phyloP scores from a whole-genome alignment of 1,140 invertebrate species.

The Megalopta genalis region DNA sequence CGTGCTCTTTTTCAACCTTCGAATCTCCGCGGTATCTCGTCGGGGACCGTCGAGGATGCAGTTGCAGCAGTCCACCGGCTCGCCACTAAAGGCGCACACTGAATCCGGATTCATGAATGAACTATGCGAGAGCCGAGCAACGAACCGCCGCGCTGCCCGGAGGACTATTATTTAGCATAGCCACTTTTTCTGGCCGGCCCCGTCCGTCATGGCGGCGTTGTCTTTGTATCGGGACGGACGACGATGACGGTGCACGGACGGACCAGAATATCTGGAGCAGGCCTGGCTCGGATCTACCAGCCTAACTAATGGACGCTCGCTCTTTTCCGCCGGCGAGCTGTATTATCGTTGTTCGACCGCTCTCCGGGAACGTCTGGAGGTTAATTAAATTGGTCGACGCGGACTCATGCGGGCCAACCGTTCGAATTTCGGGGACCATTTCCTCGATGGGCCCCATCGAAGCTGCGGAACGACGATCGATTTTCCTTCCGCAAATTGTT shows the following conservation, averaged over 20 bases:
- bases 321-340: conserved; percentile 66
- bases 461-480: no score
- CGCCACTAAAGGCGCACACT: conserved; percentile 57
- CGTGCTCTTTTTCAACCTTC: conserved; percentile 28
- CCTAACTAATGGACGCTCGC: conserved; percentile 72
- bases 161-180: conserved; percentile 80
- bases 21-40: neutral
- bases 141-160: conserved; percentile 41
- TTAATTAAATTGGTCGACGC: conserved; percentile 38
- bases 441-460: no score
- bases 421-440: no score
- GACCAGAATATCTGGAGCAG: conserved; percentile 67
- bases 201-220: conserved; percentile 68
- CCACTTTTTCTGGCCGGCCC: conserved; percentile 70
- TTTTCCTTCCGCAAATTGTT: no score
- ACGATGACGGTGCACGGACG: conserved; percentile 77
- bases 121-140: conserved; percentile 66
- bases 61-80: conserved; percentile 1
- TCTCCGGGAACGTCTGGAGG: conserved; percentile 12
- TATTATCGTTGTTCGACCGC: conserved; percentile 75
- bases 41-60: conserved; percentile 19
- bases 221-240: conserved; percentile 74
- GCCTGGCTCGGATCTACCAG: conserved; percentile 62
- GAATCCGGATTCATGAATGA: conserved; percentile 74
- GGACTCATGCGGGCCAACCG: conserved; percentile 9